Percentiles rank a stretch among this genome's conserved stretches.
Conservation (phyloP, 2,797 vertebrate species). For the Megalops cyprinoides region DNA sequence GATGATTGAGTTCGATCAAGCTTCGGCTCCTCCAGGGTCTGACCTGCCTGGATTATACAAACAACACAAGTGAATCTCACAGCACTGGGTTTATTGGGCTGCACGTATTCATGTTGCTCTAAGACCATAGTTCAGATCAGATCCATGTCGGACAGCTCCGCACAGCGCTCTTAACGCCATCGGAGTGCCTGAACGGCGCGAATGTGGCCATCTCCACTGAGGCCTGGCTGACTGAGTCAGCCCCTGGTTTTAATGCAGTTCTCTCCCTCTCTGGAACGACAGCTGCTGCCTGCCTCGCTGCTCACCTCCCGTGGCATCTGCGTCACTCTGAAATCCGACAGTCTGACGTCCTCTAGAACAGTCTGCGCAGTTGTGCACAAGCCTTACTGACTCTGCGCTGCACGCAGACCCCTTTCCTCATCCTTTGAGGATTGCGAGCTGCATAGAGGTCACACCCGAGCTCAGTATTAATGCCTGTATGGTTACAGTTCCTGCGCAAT, state of each 20-base stretch:
- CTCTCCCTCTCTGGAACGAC: neutral
- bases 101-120: no score
- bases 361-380: neutral
- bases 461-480: neutral
- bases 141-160: neutral
- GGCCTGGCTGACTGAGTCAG: neutral
- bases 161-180: neutral
- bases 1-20: neutral
- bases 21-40: neutral
- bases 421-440: neutral
- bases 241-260: neutral
- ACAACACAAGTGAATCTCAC: neutral
- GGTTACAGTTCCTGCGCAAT: neutral
- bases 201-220: neutral
- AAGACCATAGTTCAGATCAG: neutral
- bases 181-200: neutral
- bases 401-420: neutral
- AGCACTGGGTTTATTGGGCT: neutral
- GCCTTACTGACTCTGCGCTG: neutral
- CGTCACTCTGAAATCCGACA: neutral
- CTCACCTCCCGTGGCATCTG: neutral
- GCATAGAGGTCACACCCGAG: neutral
- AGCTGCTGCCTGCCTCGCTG: neutral
- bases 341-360: no score
- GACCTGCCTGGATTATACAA: neutral